These are phyloP conservation scores for Colostygia pectinataria DNA, from an alignment of 2,888 invertebrate genomes.

Conservation along the genomic window DNA sequence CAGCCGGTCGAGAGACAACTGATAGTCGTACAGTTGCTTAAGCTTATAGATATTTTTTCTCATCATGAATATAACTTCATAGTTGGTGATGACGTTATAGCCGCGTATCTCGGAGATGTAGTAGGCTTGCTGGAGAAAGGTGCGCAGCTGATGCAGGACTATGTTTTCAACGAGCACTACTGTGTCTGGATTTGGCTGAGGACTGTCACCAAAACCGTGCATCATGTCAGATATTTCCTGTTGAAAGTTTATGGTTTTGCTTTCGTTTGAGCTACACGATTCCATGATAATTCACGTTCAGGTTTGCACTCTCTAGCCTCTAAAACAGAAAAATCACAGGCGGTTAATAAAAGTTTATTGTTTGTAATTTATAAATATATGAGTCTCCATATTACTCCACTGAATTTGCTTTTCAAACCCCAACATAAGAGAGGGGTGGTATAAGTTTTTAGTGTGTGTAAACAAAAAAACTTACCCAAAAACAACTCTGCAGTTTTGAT, in stretches of 20 bases:
- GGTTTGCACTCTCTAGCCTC: too few relatives aligned
- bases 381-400: too few relatives aligned
- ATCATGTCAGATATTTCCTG: slow-evolving; percentile 93
- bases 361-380: too few relatives aligned
- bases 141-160: slow-evolving; percentile 90
- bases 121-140: slow-evolving; percentile 89
- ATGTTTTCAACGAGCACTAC: slow-evolving; percentile 93
- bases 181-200: slow-evolving; percentile 90
- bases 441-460: too few relatives aligned
- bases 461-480: too few relatives aligned
- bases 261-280: too few relatives aligned
- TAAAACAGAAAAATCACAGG: too few relatives aligned
- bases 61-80: slow-evolving; percentile 92
- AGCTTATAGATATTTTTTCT: slow-evolving; percentile 91
- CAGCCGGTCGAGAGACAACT: slow-evolving; percentile 82
- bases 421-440: too few relatives aligned
- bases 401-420: too few relatives aligned
- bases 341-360: too few relatives aligned
- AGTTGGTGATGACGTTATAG: slow-evolving; percentile 80
- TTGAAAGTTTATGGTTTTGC: slow-evolving; percentile 74
- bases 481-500: too few relatives aligned
- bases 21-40: slow-evolving; percentile 88
- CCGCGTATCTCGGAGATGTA: slow-evolving; percentile 86
- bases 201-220: slow-evolving; percentile 96
- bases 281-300: too few relatives aligned